phyloP scores from a whole-genome alignment of 1,140 invertebrate species.

The Rhagoletis pomonella region DNA sequence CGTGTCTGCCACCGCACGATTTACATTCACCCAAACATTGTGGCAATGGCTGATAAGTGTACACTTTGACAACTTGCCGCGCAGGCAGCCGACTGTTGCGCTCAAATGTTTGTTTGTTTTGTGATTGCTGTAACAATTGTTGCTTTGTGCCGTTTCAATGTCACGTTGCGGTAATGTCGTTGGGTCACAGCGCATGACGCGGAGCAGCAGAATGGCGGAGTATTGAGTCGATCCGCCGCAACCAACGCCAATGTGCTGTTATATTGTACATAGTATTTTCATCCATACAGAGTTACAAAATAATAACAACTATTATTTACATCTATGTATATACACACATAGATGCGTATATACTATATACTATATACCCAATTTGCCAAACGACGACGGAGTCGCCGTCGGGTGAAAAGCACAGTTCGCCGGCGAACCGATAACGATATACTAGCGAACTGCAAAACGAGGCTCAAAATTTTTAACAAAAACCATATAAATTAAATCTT shows the following conservation, averaged over 20 bases:
- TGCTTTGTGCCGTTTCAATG: conserved; percentile 32
- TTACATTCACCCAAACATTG: conserved; percentile 8
- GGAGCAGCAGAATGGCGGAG: neutral
- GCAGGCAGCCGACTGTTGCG: neutral
- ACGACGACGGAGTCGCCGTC: too few species aligned
- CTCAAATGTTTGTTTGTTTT: neutral
- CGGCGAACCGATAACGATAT: too few species aligned
- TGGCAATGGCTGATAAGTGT: neutral
- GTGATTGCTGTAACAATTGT: neutral
- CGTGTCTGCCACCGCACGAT: neutral
- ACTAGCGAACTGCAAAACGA: too few species aligned
- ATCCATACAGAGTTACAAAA: too few species aligned
- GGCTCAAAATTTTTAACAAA: too few species aligned
- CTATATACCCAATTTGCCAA: too few species aligned
- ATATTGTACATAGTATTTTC: neutral
- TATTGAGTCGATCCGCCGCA: neutral
- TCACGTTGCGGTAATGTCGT: conserved; percentile 20
- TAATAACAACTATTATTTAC: too few species aligned
- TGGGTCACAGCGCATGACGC: neutral
- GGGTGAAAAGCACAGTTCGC: too few species aligned
- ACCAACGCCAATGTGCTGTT: neutral
- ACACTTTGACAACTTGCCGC: neutral
- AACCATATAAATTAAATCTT: too few species aligned
- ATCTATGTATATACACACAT: too few species aligned
- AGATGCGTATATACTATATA: neutral